Base-by-base conservation (phyloP, 2,113 vertebrate species). In the Takifugu bimaculatus region DNA sequence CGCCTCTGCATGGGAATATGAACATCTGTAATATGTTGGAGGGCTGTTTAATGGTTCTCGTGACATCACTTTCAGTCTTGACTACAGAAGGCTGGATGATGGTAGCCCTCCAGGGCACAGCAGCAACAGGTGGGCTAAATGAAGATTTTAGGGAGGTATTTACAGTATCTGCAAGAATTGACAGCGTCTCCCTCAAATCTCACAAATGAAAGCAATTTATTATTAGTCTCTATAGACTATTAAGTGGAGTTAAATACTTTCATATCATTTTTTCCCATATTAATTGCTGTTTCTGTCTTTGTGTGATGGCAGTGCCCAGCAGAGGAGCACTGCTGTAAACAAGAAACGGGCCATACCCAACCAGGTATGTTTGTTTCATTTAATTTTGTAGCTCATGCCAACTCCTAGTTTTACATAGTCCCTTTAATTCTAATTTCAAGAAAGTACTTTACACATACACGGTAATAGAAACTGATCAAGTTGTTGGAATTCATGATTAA, bases 321-420 rank as follows among this genome's bases (percentile, higher is more conserved):
- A 98, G 83, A 90, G 96, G 81, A 97, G 83, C 87, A 93, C 92
- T 0, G 93, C 94, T 54, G 84, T 91, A 4, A 95, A 95, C 88
- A 98, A 98, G 92, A 98, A 98, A 79, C 90, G 95, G 52, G 92
- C 94, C 39, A 87, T 96, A 55, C 94, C 95, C 0, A 98, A 98
- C 62, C 96, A 98, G 96, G 96, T 98, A 95, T 11, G 39, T 65
- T 57, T 63, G 2, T 39, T 60, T 32, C n/a, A 12, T 54, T 56
- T 49, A 12, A 14, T 26, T 43, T n/a, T n/a, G n/a, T 13, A 64
- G 57, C 45, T 28, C 35, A 39, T 2, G 35, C 63, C 26, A 10
- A 39, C 35, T 39, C 35, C 9, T 9, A 10, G 35, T 39, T 39
- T 39, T 39, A 39, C 29, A 32, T 6, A 32, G 35, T 39, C 7